These are phyloP conservation scores for Cataglyphis altisquamis DNA, from an alignment of 2,888 invertebrate species.

Conservation along the genomic window DNA sequence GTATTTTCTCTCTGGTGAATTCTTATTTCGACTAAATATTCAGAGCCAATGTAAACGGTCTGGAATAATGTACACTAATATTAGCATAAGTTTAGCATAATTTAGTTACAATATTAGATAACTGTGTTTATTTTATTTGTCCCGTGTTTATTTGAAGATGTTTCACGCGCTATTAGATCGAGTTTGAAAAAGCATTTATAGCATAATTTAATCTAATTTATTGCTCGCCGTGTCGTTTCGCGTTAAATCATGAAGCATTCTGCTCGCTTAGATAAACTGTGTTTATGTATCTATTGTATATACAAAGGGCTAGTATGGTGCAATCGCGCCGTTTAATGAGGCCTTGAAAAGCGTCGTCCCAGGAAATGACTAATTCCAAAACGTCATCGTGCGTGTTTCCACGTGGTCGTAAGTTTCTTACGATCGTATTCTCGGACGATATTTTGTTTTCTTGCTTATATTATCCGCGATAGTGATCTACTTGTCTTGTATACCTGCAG, in stretches of 20 bases:
- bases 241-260: conserved; percentile 5
- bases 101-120: neutral
- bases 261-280: conserved; percentile 35
- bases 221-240: neutral
- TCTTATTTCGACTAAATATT: neutral
- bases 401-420: conserved; percentile 40
- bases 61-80: conserved; percentile 1
- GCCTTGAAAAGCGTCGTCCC: conserved; percentile 10
- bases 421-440: conserved; percentile 26
- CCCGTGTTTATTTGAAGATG: neutral
- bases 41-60: neutral
- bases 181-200: neutral
- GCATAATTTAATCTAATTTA: conserved; percentile 26
- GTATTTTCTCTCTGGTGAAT: neutral
- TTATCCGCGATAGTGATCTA: neutral
- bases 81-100: neutral
- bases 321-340: conserved; percentile 30
- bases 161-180: neutral
- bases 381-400: conserved; percentile 38
- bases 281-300: conserved; percentile 12
- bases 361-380: conserved; percentile 39
- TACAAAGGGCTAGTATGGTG: conserved; percentile 15
- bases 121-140: conserved; percentile 2
- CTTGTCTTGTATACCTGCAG: neutral
- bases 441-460: conserved; percentile 12